Evolutionary conservation across 2,888 invertebrate genomes (phyloP), one percentile per base, ranked within the genome.

Genomic region (Machimus rusticus): DNA sequence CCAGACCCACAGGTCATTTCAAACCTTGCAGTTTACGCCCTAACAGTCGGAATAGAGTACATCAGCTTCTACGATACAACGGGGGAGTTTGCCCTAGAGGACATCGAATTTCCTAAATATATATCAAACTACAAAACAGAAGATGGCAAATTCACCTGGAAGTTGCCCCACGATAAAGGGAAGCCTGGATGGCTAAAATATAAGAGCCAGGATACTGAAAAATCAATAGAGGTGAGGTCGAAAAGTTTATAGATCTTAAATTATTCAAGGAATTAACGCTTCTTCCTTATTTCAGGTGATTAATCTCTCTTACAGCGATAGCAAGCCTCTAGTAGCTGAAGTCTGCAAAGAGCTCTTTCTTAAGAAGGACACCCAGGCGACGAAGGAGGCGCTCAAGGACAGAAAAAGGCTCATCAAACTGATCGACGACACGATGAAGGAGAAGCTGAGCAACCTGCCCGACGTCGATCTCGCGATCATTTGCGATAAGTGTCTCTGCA

Each of bases 61-160:
- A 93, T 98, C 91, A 98, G 96, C 93, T 95, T 98, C 91, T 96
- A 97, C 92, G 97, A 98, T 93, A 94, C 95, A 90, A 94, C 95
- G 93, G 97, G 96, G 96, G 94, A 93, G 91, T 90, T 88, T 16
- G 39, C 76, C 16, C 31, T 89, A 0, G 87, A 88, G 6, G 55
- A 90, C 8, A 19, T 90, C 14, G 88, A 88, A 37, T 89, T 89
- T 43, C 89, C 90, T 66, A 89, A 89, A 85, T 89, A 88, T 78
- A 87, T 90, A 2, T 81, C 87, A 5, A 89, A 88, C 46, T 88
- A 87, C 87, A 89, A 89, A 89, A 89, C 90, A 87, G 89, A 90
- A 28, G 88, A 89, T 9, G 88, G 91, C 14, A 90, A 90, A 31
- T 90, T 89, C 16, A 85, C 89, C 12, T 90, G 89, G 90, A 88